These are phyloP conservation scores for Rhimphoctona megacephalus DNA, from an alignment of 2,888 invertebrate genomes.

Conservation along the genomic window DNA sequence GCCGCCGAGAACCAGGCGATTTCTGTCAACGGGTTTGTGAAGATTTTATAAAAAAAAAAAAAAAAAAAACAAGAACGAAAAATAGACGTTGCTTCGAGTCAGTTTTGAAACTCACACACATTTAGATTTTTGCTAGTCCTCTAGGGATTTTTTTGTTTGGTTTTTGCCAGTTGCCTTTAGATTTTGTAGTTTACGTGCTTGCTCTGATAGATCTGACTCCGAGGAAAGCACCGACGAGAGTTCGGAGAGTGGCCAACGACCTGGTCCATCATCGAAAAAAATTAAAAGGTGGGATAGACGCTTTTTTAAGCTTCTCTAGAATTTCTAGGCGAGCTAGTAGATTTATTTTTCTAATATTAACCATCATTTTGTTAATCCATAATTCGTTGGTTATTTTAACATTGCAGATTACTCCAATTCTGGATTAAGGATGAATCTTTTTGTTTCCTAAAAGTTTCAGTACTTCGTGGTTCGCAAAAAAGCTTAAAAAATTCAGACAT, in stretches of 20 bases:
- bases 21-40: conserved; percentile 26
- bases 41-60: neutral
- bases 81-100: conserved; percentile 9
- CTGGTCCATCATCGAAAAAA: conserved; percentile 71
- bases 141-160: conserved; percentile 23
- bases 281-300: conserved; percentile 75
- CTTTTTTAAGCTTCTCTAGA: conserved; percentile 57
- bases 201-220: conserved; percentile 79
- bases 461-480: neutral
- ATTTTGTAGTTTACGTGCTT: conserved; percentile 80
- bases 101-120: neutral
- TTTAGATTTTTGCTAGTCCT: conserved; percentile 22
- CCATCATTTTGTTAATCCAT: neutral
- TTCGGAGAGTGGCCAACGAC: conserved; percentile 76
- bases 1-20: neutral
- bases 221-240: conserved; percentile 74
- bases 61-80: neutral
- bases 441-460: neutral
- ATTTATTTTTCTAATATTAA: neutral
- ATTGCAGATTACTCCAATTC: neutral
- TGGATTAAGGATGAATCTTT: neutral
- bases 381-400: neutral
- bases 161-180: conserved; percentile 49
- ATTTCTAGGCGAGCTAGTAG: conserved; percentile 32
- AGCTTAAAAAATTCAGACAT: neutral